Evolutionary conservation across 92 coral and sea anemone genomes (phyloP), one percentile per base, ranked within the genome.

Genomic region (Porites evermanni): DNA sequence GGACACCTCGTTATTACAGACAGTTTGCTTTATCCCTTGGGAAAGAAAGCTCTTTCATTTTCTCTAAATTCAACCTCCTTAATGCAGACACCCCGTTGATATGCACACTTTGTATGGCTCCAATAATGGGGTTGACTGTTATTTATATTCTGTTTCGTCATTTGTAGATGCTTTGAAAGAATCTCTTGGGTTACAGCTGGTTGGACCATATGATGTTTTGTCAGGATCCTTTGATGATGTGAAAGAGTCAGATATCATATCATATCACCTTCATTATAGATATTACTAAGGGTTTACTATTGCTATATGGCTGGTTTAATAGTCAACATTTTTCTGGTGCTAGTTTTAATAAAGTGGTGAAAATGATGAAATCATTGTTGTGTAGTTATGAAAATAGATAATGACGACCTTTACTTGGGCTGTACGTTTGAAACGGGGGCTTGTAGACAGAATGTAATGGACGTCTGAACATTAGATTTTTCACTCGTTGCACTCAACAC

Each of bases 231-330:
- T 95, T 80, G 84, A 83, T 24, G 78, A 80, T 53, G 67, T 84
- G 20, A 91, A 74, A 51, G 90, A 93, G 54, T 54, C 86, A 67
- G 77, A 72, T 75, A 60, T 82, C 50, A 82, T 86, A n/a, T 90
- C 96, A 2, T 95, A 92, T 91, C 91, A 93, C 76, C 94, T 97
- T 68, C 98, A 97, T 84, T 95, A 94, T 93, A 86, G 99, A 72
- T 93, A 97, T 81, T 95, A 90, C 85, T 95, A 93, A 7, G 65
- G 24, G 67, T 6, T 13, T 16, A 44, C 61, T 56, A 23, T 75
- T 67, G 1, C 7, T 50, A 24, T 47, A 65, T 18, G 64, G 16
- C 64, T 58, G 29, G 16, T 74, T 12, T 17, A 19, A 13, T 24
- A 38, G 7, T 18, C 3, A 53, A 61, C 85, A 21, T 81, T 6